These are phyloP conservation scores for Scotopteryx bipunctaria DNA, from an alignment of 2,888 invertebrate species.

Conservation along the genomic window DNA sequence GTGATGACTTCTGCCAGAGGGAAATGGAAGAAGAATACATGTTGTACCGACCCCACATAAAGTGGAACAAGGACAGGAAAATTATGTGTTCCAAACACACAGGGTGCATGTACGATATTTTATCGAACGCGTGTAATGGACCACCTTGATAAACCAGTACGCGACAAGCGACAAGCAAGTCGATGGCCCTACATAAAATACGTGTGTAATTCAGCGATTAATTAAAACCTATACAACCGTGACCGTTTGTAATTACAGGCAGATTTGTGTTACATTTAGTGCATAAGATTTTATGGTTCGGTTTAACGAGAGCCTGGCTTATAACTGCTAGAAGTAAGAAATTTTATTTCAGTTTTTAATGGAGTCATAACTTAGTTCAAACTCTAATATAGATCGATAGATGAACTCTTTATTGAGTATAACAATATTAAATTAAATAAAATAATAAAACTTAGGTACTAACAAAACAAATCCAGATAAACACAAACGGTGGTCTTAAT, in stretches of 20 bases:
- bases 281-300: slow-evolving; percentile 55
- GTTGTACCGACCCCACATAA: too few relatives aligned
- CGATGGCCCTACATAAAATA: slow-evolving; percentile 64
- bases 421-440: too few relatives aligned
- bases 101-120: not conserved
- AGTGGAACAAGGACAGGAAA: too few relatives aligned
- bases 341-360: slow-evolving; percentile 14
- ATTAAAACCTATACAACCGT: slow-evolving; percentile 80
- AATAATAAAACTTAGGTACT: too few relatives aligned
- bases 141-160: slow-evolving; percentile 52
- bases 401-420: too few relatives aligned
- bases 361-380: too few relatives aligned
- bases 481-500: too few relatives aligned
- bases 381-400: too few relatives aligned
- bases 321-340: slow-evolving; percentile 12
- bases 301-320: slow-evolving; percentile 20
- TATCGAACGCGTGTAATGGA: slow-evolving; percentile 41
- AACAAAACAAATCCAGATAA: too few relatives aligned
- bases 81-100: too few relatives aligned
- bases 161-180: slow-evolving; percentile 53
- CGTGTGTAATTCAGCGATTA: slow-evolving; percentile 79
- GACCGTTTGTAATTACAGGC: slow-evolving; percentile 68
- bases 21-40: too few relatives aligned
- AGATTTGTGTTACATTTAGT: slow-evolving; percentile 68
- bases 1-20: too few relatives aligned